These are phyloP conservation scores for Pluvianellus socialis DNA, from an alignment of 2,113 vertebrate species.

Conservation along the genomic window DNA sequence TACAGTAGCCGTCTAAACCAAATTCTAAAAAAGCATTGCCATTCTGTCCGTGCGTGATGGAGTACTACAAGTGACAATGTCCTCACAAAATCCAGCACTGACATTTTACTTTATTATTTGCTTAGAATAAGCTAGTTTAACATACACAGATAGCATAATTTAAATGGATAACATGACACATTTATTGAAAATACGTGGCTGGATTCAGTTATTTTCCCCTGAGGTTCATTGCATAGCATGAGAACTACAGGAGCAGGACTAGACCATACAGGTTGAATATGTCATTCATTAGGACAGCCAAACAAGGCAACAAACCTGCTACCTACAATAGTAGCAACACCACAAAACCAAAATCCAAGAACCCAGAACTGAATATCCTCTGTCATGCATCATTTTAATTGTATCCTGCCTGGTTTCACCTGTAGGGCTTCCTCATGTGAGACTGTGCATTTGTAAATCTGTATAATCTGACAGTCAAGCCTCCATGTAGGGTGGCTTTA, in stretches of 20 bases:
- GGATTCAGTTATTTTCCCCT: neutral
- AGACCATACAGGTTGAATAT: neutral
- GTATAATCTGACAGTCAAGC: neutral
- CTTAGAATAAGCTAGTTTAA: neutral
- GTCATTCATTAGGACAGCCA: neutral
- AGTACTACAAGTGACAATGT: neutral
- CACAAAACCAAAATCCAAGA: neutral
- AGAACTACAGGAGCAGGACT: neutral
- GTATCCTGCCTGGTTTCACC: neutral
- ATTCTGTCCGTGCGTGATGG: rapidly evolving
- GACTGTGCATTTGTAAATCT: neutral
- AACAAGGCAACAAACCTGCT: neutral
- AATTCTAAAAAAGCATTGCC: neutral
- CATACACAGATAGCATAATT: neutral
- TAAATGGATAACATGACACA: neutral
- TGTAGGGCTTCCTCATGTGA: neutral
- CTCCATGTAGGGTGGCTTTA: neutral
- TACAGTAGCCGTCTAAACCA: neutral
- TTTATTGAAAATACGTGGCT: neutral
- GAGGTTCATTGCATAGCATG: neutral
- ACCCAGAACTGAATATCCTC: neutral
- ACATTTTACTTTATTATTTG: neutral
- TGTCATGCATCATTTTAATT: neutral
- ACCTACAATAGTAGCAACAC: neutral
- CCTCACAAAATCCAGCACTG: neutral